Evolutionary conservation across 2,888 invertebrate species (phyloP).

Genomic region (Magallana nippona): DNA sequence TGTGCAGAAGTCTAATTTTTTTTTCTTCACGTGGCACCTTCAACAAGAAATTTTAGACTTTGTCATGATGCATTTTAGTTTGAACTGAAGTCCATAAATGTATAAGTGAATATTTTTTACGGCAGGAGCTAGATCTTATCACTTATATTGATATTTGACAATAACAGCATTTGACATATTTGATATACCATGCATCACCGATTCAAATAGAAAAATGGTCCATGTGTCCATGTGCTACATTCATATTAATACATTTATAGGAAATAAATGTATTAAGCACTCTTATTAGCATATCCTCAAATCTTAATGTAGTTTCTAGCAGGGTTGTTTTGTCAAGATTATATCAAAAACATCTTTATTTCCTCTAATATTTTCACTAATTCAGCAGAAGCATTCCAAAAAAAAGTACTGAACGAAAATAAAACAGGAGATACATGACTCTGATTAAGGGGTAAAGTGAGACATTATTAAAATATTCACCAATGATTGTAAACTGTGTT

Average conservation of each 20-base stretch:
- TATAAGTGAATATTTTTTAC: not conserved
- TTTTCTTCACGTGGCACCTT: no score
- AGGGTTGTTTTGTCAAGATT: not conserved
- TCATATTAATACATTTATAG: constrained; percentile 7
- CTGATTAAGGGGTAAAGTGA: not conserved
- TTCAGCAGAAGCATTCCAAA: not conserved
- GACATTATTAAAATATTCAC: not conserved
- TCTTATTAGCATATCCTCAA: constrained; percentile 21
- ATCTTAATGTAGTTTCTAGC: not conserved
- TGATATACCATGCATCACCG: not conserved
- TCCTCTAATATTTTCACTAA: not conserved
- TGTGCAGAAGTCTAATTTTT: no score
- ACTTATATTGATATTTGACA: not conserved
- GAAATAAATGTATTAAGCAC: not conserved
- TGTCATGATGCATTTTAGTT: no score
- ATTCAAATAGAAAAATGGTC: not conserved
- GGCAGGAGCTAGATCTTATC: not conserved
- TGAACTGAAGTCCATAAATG: not conserved
- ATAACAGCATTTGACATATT: not conserved
- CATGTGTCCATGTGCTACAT: not conserved
- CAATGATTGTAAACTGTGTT: no score
- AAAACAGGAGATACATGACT: not conserved
- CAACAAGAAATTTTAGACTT: no score
- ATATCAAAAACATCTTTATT: constrained; percentile 8
- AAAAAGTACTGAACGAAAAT: not conserved